These are phyloP conservation scores for Dufourea novaeangliae DNA, from an alignment of 1,140 invertebrate genomes.

Conservation along the genomic window DNA sequence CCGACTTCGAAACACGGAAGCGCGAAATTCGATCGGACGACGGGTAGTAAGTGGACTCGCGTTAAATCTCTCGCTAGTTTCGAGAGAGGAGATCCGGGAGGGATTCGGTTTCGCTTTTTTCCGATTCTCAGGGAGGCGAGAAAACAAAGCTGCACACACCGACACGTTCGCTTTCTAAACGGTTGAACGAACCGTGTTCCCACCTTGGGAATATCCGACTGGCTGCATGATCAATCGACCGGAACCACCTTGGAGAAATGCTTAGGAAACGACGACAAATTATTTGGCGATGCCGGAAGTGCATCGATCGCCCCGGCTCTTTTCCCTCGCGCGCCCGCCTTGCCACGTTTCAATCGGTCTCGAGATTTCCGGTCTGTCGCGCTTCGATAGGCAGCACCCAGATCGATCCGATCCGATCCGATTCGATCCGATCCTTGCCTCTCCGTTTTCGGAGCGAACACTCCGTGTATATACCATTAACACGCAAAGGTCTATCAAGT, in stretches of 20 bases:
- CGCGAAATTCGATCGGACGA: not conserved
- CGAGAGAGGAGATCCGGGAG: not conserved
- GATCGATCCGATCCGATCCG: not conserved
- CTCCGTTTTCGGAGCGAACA: not conserved
- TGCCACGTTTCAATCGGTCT: conserved; percentile 1
- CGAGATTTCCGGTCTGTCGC: conserved; percentile 32
- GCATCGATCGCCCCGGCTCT: not conserved
- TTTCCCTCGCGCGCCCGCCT: not conserved
- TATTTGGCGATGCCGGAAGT: conserved; percentile 23
- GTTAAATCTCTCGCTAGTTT: not conserved
- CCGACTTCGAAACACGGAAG: not conserved
- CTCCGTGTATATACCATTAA: too few relatives aligned
- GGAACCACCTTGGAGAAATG: conserved; percentile 41
- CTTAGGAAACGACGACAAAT: conserved; percentile 8
- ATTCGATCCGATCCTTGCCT: not conserved
- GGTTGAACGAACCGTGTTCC: conserved; percentile 51
- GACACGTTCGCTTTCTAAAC: conserved; percentile 64
- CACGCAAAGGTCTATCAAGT: too few relatives aligned
- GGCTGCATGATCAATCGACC: conserved; percentile 43
- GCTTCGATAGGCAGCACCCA: not conserved
- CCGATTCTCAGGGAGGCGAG: conserved; percentile 55
- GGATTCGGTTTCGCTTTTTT: conserved; percentile 59
- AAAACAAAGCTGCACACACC: conserved; percentile 52
- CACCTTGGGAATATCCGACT: conserved; percentile 36
- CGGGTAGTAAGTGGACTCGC: not conserved